These are phyloP conservation scores for Cheilinus undulatus DNA, from an alignment of 2,113 vertebrate genomes.

Conservation along the genomic window DNA sequence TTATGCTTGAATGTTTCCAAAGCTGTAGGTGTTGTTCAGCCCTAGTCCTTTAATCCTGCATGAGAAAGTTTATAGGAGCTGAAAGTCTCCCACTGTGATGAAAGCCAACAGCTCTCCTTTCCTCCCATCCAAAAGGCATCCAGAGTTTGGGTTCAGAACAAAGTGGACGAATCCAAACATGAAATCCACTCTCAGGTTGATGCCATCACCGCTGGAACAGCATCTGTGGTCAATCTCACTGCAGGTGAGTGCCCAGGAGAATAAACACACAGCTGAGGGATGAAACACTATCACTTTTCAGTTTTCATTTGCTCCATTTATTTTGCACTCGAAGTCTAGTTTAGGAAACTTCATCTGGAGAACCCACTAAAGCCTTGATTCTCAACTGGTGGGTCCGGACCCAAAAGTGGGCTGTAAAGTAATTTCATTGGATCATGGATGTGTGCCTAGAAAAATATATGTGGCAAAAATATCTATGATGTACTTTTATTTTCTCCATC, in stretches of 20 bases:
- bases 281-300: not conserved
- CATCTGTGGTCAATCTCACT: conserved; percentile 98
- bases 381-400: too few relatives aligned
- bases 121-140: conserved; percentile 87
- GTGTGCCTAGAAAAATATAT: too few relatives aligned
- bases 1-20: conserved; percentile 58
- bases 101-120: conserved; percentile 61
- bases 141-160: conserved; percentile 99
- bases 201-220: conserved; percentile 98
- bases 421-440: too few relatives aligned
- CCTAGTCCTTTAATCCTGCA: conserved; percentile 62
- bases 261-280: conserved; percentile 13
- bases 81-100: conserved; percentile 65
- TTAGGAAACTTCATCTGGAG: conserved; percentile 1
- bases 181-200: conserved; percentile 99
- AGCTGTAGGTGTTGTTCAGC: conserved; percentile 50
- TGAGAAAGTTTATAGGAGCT: conserved; percentile 59
- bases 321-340: conserved; percentile 1
- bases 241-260: conserved; percentile 86
- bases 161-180: conserved; percentile 99
- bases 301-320: conserved; percentile 6
- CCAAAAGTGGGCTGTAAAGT: too few relatives aligned
- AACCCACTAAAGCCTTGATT: too few relatives aligned
- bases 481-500: too few relatives aligned
- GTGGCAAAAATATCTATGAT: too few relatives aligned